Evolutionary conservation across 2,888 invertebrate genomes (phyloP).

Genomic region (Epirrita christyi): DNA sequence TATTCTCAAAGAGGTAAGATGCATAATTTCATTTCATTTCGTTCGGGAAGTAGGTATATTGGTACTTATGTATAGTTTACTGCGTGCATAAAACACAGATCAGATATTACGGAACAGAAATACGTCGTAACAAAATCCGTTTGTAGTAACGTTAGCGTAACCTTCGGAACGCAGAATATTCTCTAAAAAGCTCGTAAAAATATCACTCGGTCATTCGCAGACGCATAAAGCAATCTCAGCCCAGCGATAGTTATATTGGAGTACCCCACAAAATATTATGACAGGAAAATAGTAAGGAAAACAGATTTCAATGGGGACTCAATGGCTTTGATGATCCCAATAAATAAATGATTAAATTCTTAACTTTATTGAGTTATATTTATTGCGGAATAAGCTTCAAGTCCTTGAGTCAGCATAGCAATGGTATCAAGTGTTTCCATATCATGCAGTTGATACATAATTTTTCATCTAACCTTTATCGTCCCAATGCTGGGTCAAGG

Average conservation of each 20-base stretch:
- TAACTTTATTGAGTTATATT: too few relatives aligned
- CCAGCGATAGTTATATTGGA: constrained; percentile 1
- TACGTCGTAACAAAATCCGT: constrained; percentile 34
- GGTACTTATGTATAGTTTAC: constrained; percentile 20
- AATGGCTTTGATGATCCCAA: background rate
- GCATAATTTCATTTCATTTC: constrained; percentile 6
- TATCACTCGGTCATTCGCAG: constrained; percentile 9
- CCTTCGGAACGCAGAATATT: constrained; percentile 25
- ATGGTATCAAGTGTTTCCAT: too few relatives aligned
- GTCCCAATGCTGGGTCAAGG: too few relatives aligned
- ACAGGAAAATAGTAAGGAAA: background rate
- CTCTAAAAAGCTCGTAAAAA: constrained; percentile 18
- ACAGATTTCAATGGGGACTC: background rate
- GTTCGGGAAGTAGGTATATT: background rate
- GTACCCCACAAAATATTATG: background rate
- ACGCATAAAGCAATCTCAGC: background rate
- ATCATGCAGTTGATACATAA: too few relatives aligned
- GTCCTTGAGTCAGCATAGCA: too few relatives aligned
- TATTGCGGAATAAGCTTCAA: too few relatives aligned
- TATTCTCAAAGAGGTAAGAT: constrained; percentile 4
- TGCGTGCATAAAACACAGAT: too few relatives aligned
- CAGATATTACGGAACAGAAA: too few relatives aligned
- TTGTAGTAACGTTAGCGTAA: constrained; percentile 22
- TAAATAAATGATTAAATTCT: too few relatives aligned
- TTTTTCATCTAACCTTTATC: too few relatives aligned